These are phyloP conservation scores for Zeus faber DNA, from an alignment of 2,113 vertebrate genomes.

Conservation along the genomic window DNA sequence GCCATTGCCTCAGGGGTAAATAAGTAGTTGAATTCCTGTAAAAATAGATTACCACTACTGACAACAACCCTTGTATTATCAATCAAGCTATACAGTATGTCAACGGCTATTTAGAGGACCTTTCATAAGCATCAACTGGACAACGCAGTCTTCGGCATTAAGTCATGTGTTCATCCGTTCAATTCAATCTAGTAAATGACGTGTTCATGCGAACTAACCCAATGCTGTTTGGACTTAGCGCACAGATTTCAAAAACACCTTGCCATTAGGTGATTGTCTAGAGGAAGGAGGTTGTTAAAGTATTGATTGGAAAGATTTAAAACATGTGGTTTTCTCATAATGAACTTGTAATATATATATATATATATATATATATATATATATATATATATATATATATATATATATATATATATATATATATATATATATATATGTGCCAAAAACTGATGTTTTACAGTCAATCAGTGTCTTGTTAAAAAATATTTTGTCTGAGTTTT, in stretches of 20 bases:
- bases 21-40: neutral
- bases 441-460: slow-evolving; percentile 12
- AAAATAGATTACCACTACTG: slow-evolving; percentile 1
- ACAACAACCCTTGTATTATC: neutral
- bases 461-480: slow-evolving; percentile 20
- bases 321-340: too few relatives aligned
- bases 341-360: neutral
- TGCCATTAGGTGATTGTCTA: slow-evolving; percentile 58
- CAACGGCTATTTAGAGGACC: neutral
- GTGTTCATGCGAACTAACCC: slow-evolving; percentile 10
- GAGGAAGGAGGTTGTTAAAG: slow-evolving; percentile 26
- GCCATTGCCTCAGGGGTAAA: neutral
- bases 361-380: neutral
- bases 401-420: too few relatives aligned
- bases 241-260: slow-evolving; percentile 34
- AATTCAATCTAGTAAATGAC: slow-evolving; percentile 31
- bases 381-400: too few relatives aligned
- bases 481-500: neutral
- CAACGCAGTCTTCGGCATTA: slow-evolving; percentile 9
- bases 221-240: slow-evolving; percentile 46
- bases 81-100: neutral
- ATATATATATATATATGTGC: too few relatives aligned
- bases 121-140: neutral
- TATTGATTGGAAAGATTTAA: too few relatives aligned
- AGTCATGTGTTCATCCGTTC: slow-evolving; percentile 30